Conservation (phyloP, 1,140 invertebrate species). For the Aphaenogaster floridana region DNA sequence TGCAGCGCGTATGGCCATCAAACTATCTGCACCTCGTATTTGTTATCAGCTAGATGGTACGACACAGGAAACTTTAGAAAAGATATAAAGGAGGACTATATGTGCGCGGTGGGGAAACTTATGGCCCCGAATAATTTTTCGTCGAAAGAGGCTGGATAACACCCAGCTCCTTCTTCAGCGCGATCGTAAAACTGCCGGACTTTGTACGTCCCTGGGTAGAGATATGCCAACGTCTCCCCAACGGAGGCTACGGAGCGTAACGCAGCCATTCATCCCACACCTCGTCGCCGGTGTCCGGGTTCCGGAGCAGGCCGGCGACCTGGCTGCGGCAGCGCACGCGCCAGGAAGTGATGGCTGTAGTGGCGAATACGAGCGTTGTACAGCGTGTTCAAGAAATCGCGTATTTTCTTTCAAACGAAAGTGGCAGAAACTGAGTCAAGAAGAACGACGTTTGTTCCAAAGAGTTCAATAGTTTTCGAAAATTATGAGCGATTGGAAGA, state of each 20-base stretch:
- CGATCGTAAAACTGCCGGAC: slow-evolving; percentile 36
- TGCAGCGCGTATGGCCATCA: too few species aligned
- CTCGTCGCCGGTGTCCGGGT: slow-evolving; percentile 70
- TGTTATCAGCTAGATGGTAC: neutral
- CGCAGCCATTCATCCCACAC: slow-evolving; percentile 75
- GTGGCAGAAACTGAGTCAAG: neutral
- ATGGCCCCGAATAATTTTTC: slow-evolving; percentile 39
- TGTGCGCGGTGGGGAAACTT: slow-evolving; percentile 2
- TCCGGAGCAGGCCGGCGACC: slow-evolving; percentile 69
- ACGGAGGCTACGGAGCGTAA: slow-evolving; percentile 72
- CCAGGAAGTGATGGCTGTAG: slow-evolving; percentile 60
- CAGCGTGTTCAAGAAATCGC: slow-evolving; percentile 18
- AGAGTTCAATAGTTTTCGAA: neutral
- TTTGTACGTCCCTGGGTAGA: slow-evolving; percentile 62
- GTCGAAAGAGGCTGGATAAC: slow-evolving; percentile 16
- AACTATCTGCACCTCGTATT: slow-evolving; percentile 4
- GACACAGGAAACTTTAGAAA: slow-evolving; percentile 7
- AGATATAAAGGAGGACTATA: slow-evolving; percentile 28
- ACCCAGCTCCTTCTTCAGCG: neutral
- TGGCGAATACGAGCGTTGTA: slow-evolving; percentile 16
- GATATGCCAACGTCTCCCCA: slow-evolving; percentile 60
- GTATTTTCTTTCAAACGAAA: neutral
- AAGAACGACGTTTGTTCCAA: neutral
- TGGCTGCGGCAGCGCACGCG: slow-evolving; percentile 64
- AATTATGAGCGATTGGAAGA: neutral